Conservation (phyloP, 1,140 invertebrate species). For the Drosophila littoralis region DNA sequence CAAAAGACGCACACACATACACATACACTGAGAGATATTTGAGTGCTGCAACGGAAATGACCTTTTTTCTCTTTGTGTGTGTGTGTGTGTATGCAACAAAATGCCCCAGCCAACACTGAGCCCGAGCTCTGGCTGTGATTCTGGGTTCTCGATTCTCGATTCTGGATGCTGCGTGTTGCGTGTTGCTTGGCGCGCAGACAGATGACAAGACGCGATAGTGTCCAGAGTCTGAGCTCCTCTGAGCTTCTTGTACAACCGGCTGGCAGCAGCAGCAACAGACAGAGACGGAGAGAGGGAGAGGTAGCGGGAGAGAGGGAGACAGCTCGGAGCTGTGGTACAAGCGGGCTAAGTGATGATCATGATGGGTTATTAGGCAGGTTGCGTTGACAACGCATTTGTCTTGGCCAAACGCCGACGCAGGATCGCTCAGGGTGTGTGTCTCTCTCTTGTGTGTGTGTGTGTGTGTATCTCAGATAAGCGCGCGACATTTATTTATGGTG, state of each 20-base stretch:
- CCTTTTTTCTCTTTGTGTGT: slow-evolving; percentile 66
- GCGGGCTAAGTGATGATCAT: slow-evolving; percentile 78
- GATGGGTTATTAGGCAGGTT: slow-evolving; percentile 83
- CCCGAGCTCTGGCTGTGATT: slow-evolving; percentile 9
- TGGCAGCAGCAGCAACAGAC: background rate
- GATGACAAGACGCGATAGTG: slow-evolving; percentile 80
- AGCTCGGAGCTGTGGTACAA: background rate
- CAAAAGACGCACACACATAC: slow-evolving; percentile 36
- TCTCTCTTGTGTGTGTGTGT: slow-evolving; percentile 10
- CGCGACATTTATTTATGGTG: slow-evolving; percentile 81
- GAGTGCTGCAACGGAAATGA: slow-evolving; percentile 74
- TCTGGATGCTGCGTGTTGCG: slow-evolving; percentile 51
- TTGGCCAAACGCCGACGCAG: slow-evolving; percentile 74
- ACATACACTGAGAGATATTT: slow-evolving; percentile 17
- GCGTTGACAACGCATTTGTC: slow-evolving; percentile 83
- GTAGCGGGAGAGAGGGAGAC: background rate
- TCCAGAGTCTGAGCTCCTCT: slow-evolving; percentile 46
- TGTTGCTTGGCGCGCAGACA: slow-evolving; percentile 70
- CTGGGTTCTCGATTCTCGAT: background rate
- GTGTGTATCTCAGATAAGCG: slow-evolving; percentile 62
- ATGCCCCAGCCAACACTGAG: slow-evolving; percentile 59
- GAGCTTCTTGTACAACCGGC: slow-evolving; percentile 47
- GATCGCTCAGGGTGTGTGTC: slow-evolving; percentile 44
- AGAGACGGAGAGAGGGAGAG: background rate
- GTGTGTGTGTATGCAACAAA: slow-evolving; percentile 61